Base-by-base conservation (phyloP, 2,888 invertebrate species). In the Hirtodrosophila duncani region DNA sequence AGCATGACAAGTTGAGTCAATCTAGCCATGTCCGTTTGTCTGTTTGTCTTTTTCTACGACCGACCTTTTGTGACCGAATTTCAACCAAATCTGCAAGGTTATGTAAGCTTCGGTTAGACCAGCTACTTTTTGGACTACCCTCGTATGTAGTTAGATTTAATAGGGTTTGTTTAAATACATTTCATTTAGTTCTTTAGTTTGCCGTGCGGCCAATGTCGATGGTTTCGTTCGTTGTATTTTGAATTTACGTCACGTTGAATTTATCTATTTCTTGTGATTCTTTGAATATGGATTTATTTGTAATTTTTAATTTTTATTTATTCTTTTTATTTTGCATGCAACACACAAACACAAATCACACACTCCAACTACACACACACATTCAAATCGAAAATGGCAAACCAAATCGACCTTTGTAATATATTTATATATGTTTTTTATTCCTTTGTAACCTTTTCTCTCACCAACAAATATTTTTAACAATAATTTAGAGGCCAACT, bases 241-340 rank as follows among this genome's bases (percentile, higher is more conserved):
- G 29, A 11, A 23, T 45, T 17, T 39, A 41, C 5, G 16, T 33
- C n/a, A n/a, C n/a, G n/a, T 24, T 18, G 29, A 45, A 37, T 52
- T 38, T 24, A 16, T 23, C 26, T 51, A 24, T n/a, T n/a, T n/a
- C n/a, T n/a, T n/a, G n/a, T 43, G 27, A 44, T 55, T 16, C 39
- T 30, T 33, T 42, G 34, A 26, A 13, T 24, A n/a, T 30, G 33
- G 27, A 42, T 57, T 44, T 50, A 36, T 36, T 59, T 55, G 48
- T 55, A 10, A 36, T 36, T 60, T 63, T 37, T 57, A 48, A 57
- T 57, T 36, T 41, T 63, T 61, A 52, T 18, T 68, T 69, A 49
- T 69, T 70, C 58, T 67, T 58, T 68, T 63, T 69, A 57, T 65
- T 59, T 77, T 78, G 82, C 81, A 81, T 82, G 82, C 67, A 33